A percentile compares a stretch with the other conserved stretches of the same genome.
Conservation (phyloP, 2,797 vertebrate genomes). For the Saxicola maurus region DNA sequence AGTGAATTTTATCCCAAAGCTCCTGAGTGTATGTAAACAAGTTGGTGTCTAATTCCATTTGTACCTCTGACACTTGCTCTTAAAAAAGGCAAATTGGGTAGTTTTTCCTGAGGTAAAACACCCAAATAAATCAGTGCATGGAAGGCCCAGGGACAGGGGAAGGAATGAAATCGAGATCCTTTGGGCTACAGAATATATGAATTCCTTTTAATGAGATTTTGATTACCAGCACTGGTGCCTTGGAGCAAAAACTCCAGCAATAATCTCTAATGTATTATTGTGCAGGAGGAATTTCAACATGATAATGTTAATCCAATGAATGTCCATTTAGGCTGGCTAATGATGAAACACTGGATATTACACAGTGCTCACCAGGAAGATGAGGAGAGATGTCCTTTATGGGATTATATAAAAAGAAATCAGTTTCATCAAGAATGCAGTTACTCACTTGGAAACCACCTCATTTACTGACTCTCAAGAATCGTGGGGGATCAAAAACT, state of each 20-base stretch:
- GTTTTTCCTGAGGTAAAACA: background rate
- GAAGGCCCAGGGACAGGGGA: background rate
- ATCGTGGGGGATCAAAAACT: constrained; percentile 28
- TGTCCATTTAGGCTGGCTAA: constrained; percentile 41
- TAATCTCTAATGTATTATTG: constrained; percentile 35
- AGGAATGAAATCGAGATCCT: background rate
- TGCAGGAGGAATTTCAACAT: constrained; percentile 31
- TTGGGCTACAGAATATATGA: constrained; percentile 42
- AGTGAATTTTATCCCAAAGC: background rate
- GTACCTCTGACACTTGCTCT: background rate
- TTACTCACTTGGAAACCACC: constrained; percentile 41
- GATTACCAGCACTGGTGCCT: constrained; percentile 45
- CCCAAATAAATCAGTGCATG: background rate
- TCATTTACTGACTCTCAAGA: background rate
- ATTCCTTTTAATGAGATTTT: constrained; percentile 59
- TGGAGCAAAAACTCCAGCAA: constrained; percentile 20
- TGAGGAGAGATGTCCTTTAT: constrained; percentile 40
- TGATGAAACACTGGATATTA: constrained; percentile 29
- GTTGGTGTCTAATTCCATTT: background rate
- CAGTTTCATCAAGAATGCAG: constrained; percentile 22
- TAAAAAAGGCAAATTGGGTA: background rate
- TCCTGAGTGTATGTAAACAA: background rate
- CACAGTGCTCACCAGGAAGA: background rate
- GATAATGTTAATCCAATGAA: constrained; percentile 47
- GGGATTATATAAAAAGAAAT: constrained; percentile 41